Evolutionary conservation across 1,140 invertebrate genomes (phyloP), one percentile per base, ranked within the genome.

Genomic region (Cardiocondyla obscurior): DNA sequence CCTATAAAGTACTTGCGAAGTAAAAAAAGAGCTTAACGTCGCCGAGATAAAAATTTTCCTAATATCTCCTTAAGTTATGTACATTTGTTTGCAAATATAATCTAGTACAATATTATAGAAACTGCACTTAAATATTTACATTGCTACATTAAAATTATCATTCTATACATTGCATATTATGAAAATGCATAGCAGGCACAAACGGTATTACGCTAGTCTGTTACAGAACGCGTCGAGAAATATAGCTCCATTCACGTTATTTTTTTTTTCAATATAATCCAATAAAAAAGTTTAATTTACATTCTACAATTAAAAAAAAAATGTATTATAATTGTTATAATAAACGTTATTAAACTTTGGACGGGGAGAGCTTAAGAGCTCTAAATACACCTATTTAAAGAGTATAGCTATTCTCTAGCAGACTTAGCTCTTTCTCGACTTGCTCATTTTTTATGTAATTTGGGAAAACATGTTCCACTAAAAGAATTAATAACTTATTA

Each of bases 131-230:
- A 5, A 36, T 76, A 76, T 76, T 76, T 76, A 76, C 57, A 76
- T 44, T 76, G 51, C n/a, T 5, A n/a, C 19, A 7, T 14, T 82
- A 74, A 4, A 62, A 76, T 12, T 0, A 53, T 76, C 8, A 22
- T 28, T 64, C 14, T 62, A n/a, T 79, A 83, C 46, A 67, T 67
- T 49, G 28, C 19, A 67, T 57, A 44, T n/a, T 79, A 77, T 65
- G n/a, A 57, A 81, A 81, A 46, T 46, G 67, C 25, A 60, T 72
- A 39, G n/a, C 39, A 79, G 74, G 74, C 74, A 79, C 74, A 25
- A 36, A 72, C 58, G 69, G 69, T 73, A 73, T 72, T 69, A 25
- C 4, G 6, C 2, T 62, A 36, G 25, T 62, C 58, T 62, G 33
- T 62, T 39, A 62, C 6, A 36, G 12, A 42, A 62, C 30, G 8